Conservation (phyloP, 2,113 vertebrate genomes). For the Grallaria varia region DNA sequence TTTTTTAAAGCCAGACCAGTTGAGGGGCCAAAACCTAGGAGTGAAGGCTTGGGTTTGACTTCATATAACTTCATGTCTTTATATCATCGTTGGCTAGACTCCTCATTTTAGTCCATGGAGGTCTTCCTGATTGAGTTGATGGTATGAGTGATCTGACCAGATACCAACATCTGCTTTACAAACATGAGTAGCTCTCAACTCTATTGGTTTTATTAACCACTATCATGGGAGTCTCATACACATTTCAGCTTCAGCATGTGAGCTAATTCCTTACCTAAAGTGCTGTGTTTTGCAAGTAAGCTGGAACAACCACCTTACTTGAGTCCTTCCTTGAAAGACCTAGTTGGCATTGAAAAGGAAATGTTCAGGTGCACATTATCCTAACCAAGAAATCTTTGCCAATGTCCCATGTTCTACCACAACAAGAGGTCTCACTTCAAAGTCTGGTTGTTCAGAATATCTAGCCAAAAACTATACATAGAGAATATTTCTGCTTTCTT, state of each 20-base stretch:
- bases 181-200: neutral
- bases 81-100: neutral
- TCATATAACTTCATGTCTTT: neutral
- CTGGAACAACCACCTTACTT: neutral
- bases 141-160: neutral
- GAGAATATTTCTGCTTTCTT: neutral
- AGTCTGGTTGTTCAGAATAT: neutral
- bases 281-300: neutral
- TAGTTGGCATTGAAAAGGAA: neutral
- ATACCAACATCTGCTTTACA: neutral
- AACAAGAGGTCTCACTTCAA: neutral
- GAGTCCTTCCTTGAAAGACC: neutral
- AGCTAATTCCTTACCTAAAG: neutral
- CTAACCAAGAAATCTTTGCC: neutral
- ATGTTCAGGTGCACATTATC: neutral
- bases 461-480: neutral
- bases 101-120: neutral
- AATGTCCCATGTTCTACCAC: neutral
- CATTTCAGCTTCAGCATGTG: neutral
- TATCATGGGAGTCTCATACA: neutral
- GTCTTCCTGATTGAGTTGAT: neutral
- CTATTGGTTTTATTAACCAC: neutral
- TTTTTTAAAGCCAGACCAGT: neutral
- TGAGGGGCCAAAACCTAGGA: neutral
- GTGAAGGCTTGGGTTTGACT: neutral